These are phyloP conservation scores for Scaptomyza pallida DNA, from an alignment of 1,140 invertebrate genomes.

Conservation along the genomic window DNA sequence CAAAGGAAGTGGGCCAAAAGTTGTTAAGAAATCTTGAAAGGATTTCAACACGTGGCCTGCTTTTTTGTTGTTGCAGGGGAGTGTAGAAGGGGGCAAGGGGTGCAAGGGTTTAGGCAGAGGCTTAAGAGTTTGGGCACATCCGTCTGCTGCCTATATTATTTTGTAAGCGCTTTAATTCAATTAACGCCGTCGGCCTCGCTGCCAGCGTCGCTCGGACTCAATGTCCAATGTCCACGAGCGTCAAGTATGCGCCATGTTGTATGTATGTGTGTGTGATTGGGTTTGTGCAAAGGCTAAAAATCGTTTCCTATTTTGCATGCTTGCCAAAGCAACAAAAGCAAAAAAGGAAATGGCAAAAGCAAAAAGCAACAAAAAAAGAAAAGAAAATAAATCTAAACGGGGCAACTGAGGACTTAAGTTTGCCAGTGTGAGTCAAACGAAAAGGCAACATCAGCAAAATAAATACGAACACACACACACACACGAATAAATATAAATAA, in stretches of 20 bases:
- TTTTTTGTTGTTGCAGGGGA: slow-evolving; percentile 14
- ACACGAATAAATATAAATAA: slow-evolving; percentile 56
- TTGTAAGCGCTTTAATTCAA: slow-evolving; percentile 74
- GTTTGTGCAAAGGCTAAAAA: slow-evolving; percentile 52
- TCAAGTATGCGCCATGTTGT: slow-evolving; percentile 73
- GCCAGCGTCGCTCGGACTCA: slow-evolving; percentile 52
- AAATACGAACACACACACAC: slow-evolving; percentile 40
- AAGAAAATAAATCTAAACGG: slow-evolving; percentile 43
- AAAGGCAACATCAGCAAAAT: slow-evolving; percentile 72
- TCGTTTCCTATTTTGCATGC: slow-evolving; percentile 77
- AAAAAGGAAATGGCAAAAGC: slow-evolving; percentile 52
- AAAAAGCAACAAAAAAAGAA: slow-evolving; percentile 44
- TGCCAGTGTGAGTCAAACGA: slow-evolving; percentile 37
- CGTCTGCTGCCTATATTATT: slow-evolving; percentile 51
- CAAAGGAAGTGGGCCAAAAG: slow-evolving; percentile 42
- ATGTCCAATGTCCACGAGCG: slow-evolving; percentile 57
- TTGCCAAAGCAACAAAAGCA: slow-evolving; percentile 46
- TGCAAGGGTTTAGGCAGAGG: neutral
- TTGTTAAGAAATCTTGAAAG: slow-evolving; percentile 19
- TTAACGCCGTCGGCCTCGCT: slow-evolving; percentile 63
- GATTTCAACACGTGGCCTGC: slow-evolving; percentile 37
- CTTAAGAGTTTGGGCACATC: slow-evolving; percentile 34
- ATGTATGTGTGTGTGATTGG: neutral
- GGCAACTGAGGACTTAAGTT: slow-evolving; percentile 65
- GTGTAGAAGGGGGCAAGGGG: neutral